Conservation (phyloP, 2,888 invertebrate genomes). For the Ornithoptera priamus region DNA sequence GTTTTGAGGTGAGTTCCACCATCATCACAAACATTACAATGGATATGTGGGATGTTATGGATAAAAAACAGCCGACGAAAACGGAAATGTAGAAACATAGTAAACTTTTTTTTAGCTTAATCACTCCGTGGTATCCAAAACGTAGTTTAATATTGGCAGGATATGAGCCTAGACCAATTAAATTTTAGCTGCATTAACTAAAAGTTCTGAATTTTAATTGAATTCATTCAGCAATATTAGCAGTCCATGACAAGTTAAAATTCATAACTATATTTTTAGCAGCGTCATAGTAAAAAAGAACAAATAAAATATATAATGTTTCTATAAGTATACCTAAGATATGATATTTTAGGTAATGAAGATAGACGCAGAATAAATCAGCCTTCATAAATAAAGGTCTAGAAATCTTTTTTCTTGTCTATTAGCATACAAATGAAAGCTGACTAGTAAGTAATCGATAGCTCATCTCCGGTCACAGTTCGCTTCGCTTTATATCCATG, state of each 20-base stretch:
- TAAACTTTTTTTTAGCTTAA: too few species aligned
- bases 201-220: too few species aligned
- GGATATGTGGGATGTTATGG: too few species aligned
- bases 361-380: background rate
- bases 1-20: too few species aligned
- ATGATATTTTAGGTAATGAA: background rate
- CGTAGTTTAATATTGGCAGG: too few species aligned
- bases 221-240: background rate
- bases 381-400: background rate
- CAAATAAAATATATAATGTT: background rate
- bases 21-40: too few species aligned
- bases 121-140: too few species aligned
- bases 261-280: background rate
- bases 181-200: too few species aligned
- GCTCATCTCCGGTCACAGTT: constrained; percentile 23
- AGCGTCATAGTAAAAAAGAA: too few species aligned
- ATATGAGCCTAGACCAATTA: too few species aligned
- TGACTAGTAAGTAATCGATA: constrained; percentile 24
- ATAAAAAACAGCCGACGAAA: too few species aligned
- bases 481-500: constrained; percentile 19
- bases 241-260: background rate
- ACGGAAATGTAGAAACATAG: too few species aligned
- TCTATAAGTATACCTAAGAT: background rate
- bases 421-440: constrained; percentile 24
- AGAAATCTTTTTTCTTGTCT: constrained; percentile 6